phyloP scores from a whole-genome alignment of 1,140 invertebrate genomes.

The Aphis craccivora region DNA sequence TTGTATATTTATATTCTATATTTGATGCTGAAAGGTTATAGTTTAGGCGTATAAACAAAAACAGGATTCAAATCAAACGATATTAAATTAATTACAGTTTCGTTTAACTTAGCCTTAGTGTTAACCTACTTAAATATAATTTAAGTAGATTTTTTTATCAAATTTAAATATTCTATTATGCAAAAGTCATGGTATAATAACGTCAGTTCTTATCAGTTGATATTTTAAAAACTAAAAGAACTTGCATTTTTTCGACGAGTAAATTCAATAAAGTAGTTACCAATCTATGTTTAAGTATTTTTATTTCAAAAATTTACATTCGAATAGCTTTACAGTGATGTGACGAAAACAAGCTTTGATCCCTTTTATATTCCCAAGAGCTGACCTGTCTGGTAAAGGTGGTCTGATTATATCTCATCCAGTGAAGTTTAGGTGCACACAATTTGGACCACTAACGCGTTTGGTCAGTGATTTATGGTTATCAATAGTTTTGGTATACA shows the following conservation, averaged over 20 bases:
- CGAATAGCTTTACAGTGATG: background rate
- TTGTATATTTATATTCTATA: too few species aligned
- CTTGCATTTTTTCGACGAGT: background rate
- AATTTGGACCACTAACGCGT: background rate
- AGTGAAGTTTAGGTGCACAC: background rate
- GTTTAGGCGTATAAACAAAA: background rate
- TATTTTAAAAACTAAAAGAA: too few species aligned
- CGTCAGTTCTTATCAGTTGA: background rate
- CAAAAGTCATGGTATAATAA: background rate
- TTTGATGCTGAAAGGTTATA: background rate
- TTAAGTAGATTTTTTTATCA: background rate
- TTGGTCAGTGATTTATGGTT: background rate
- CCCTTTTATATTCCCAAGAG: background rate
- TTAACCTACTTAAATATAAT: background rate
- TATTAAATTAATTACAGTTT: background rate
- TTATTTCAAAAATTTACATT: background rate
- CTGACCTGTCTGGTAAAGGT: background rate
- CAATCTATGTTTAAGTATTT: background rate
- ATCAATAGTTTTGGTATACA: background rate
- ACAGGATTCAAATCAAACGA: background rate
- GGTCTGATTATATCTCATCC: background rate
- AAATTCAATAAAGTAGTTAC: background rate
- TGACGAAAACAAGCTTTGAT: slow-evolving; percentile 16
- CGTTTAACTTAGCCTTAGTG: background rate
- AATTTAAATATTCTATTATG: background rate